Conservation (phyloP, 1,140 invertebrate genomes). For the Drosophila grimshawi region DNA sequence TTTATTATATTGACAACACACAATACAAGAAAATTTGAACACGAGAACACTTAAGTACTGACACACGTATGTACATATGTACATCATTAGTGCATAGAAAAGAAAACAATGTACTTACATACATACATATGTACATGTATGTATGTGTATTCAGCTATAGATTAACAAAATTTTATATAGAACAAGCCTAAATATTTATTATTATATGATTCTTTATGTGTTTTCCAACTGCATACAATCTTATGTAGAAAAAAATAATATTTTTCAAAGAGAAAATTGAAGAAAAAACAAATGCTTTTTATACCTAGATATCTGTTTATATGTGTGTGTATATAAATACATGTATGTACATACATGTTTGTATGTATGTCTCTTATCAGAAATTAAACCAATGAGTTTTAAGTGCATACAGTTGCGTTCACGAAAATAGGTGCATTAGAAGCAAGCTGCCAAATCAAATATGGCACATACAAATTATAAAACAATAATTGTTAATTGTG, state of each 20-base stretch:
- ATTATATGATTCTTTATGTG: background rate
- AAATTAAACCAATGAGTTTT: constrained; percentile 8
- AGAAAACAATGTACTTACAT: constrained; percentile 7
- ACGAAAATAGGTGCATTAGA: too few relatives aligned
- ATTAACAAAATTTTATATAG: constrained; percentile 10
- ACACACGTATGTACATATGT: background rate
- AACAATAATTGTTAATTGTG: too few relatives aligned
- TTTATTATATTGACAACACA: constrained; percentile 24
- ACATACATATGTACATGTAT: constrained; percentile 12
- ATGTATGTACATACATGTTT: constrained; percentile 25
- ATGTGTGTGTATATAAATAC: constrained; percentile 32
- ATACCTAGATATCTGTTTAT: constrained; percentile 62
- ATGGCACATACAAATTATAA: too few relatives aligned
- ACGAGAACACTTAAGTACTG: background rate
- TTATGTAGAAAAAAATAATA: background rate
- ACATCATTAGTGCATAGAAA: constrained; percentile 7
- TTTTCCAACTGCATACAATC: background rate
- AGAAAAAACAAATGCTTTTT: constrained; percentile 46
- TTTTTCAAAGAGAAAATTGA: background rate
- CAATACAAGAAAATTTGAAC: constrained; percentile 12
- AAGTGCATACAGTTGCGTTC: constrained; percentile 8
- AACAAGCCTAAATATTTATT: background rate
- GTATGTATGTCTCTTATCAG: background rate
- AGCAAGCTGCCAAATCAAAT: too few relatives aligned
- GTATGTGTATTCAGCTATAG: constrained; percentile 11